Percentiles rank a stretch among this genome's conserved stretches.
These are phyloP conservation scores for Drosophila quadrilineata DNA, from an alignment of 1,140 invertebrate genomes.

Conservation along the genomic window DNA sequence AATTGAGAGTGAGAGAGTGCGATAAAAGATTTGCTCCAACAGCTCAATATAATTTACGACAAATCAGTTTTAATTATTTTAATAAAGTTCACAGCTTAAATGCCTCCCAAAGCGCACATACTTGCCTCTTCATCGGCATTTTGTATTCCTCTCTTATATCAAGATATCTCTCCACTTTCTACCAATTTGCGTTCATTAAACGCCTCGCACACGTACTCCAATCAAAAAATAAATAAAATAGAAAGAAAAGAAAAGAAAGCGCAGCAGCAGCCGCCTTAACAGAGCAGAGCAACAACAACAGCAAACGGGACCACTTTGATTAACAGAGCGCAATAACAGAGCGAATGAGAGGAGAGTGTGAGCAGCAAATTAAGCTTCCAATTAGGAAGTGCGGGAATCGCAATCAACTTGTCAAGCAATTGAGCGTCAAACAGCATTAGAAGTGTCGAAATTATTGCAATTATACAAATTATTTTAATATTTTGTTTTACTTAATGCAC, in stretches of 20 bases:
- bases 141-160: conserved; percentile 44
- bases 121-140: conserved; percentile 50
- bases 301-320: conserved; percentile 42
- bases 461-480: no score
- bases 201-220: conserved; percentile 10
- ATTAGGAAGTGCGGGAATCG: conserved; percentile 43
- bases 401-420: conserved; percentile 34
- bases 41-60: conserved; percentile 45
- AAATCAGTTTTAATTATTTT: conserved; percentile 76
- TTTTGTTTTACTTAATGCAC: no score
- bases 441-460: no score
- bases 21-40: conserved; percentile 2
- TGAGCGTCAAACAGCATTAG: conserved; percentile 60
- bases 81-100: conserved; percentile 48
- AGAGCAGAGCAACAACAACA: conserved; percentile 6
- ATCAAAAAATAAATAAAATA: no score
- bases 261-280: no score
- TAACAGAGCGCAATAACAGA: conserved; percentile 57
- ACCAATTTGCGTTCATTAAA: conserved; percentile 3
- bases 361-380: conserved; percentile 42
- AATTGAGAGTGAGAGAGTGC: conserved; percentile 36
- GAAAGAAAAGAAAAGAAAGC: no score
- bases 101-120: conserved; percentile 29
- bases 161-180: not conserved
- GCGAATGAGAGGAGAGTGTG: no score